Evolutionary conservation across 2,113 vertebrate species (phyloP), one percentile per base, ranked within the genome.

Genomic region (Numenius arquata): DNA sequence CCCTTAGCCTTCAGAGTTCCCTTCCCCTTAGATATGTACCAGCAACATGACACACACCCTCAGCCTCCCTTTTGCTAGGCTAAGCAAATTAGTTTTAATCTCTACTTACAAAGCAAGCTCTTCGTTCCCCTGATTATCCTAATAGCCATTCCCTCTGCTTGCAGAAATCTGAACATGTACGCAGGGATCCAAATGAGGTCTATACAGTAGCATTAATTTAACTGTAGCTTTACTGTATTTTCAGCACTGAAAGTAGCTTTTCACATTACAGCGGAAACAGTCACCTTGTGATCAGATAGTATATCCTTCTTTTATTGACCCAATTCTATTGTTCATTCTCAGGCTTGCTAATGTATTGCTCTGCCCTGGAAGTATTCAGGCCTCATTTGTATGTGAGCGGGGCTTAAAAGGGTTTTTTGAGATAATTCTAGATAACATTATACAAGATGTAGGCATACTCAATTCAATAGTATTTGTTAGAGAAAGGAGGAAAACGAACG

Each of bases 11-110:
- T 8, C 34, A 19, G 61, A 23, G 15, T 7, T 89, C 27, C 43
- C 27, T 61, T 90, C 36, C 43, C 50, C 9, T 81, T 32, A 20
- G 4, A 34, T 30, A 12, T 0, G 0, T 36, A 61, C 16, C 53
- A 78, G 62, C 48, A 52, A 23, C 66, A 61, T 14, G 26, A 68
- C 92, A 74, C 2, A 22, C 74, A 59, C 34, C 77, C 73, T 70
- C 22, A 0, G 11, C 27, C 56, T 81, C 71, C 48, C 34, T 89
- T 94, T 93, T 79, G 78, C 94, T 74, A 19, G 41, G 59, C 53
- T 94, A 88, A 76, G 89, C 71, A 73, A 97, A 95, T 95, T 89
- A 87, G 89, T 91, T 89, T 93, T 83, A 78, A 89, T 85, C 70
- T 73, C 26, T 70, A 38, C 67, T 96, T 91, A 66, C 47, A 93